These are phyloP conservation scores for Protonemura montana DNA, from an alignment of 2,888 invertebrate species.

Conservation along the genomic window DNA sequence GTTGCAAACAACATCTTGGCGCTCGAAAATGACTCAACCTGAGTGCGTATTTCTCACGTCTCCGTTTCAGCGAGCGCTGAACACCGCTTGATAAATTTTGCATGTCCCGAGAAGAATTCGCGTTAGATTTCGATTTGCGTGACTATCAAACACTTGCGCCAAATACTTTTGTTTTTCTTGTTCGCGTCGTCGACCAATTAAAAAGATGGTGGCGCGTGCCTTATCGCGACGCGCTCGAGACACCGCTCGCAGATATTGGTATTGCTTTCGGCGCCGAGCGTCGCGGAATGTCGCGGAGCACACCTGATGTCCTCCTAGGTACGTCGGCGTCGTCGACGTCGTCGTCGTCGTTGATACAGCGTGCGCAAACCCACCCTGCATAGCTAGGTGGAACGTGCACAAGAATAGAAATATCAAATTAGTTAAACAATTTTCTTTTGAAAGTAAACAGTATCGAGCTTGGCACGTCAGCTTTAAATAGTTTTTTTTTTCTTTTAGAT, in stretches of 20 bases:
- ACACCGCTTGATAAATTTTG: not conserved
- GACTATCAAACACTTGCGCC: not conserved
- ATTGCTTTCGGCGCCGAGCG: not conserved
- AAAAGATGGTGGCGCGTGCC: not conserved
- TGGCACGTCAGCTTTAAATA: not conserved
- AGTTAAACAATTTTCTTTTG: not conserved
- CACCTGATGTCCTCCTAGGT: not conserved
- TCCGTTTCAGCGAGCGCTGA: not conserved
- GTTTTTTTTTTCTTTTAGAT: not conserved
- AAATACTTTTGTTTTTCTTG: not conserved
- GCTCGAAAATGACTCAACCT: not conserved
- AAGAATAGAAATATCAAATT: not conserved
- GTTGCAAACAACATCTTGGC: not conserved
- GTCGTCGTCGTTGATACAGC: not conserved
- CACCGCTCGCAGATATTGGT: not conserved
- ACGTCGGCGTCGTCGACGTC: not conserved
- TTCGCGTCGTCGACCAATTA: not conserved
- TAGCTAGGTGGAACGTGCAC: not conserved
- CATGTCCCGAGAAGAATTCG: not conserved
- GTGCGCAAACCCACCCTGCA: not conserved
- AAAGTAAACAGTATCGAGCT: not conserved
- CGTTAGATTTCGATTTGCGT: not conserved
- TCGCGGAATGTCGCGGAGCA: not conserved
- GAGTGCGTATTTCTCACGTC: too few species aligned
- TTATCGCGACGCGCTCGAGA: not conserved